These are phyloP conservation scores for Melipona beecheii DNA, from an alignment of 2,888 invertebrate species.

Conservation along the genomic window DNA sequence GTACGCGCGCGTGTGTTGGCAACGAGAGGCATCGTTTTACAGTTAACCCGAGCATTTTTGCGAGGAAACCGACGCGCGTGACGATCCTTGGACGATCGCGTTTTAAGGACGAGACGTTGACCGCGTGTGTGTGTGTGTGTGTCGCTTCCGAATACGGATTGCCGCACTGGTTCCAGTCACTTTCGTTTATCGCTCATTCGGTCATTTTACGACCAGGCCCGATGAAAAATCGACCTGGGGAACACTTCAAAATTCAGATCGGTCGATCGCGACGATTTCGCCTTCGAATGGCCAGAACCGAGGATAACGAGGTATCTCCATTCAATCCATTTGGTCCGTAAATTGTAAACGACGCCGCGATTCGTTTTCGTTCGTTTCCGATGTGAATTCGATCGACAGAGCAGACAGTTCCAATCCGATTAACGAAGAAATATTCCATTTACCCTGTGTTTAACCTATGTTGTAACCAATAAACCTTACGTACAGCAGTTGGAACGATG, in stretches of 20 bases:
- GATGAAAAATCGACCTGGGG: background rate
- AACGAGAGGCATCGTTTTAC: constrained; percentile 60
- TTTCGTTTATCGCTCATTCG: constrained; percentile 42
- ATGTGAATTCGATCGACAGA: too few relatives aligned
- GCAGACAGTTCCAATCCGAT: too few relatives aligned
- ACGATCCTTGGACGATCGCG: constrained; percentile 49
- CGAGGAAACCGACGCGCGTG: constrained; percentile 61
- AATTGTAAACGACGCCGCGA: background rate
- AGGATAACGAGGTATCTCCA: too few relatives aligned
- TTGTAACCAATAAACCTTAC: background rate
- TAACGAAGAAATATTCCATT: background rate
- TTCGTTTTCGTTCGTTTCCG: background rate
- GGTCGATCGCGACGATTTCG: constrained; percentile 1
- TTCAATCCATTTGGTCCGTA: background rate
- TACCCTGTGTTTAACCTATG: background rate
- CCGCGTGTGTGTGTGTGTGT: background rate
- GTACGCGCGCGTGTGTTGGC: constrained; percentile 46
- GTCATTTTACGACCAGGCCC: background rate
- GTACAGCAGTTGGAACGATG: background rate
- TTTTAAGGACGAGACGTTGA: constrained; percentile 42
- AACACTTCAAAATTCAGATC: constrained; percentile 25
- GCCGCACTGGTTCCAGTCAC: constrained; percentile 25
- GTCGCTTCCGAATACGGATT: constrained; percentile 41
- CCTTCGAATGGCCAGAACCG: too few relatives aligned
- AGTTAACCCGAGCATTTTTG: constrained; percentile 68